Conservation (phyloP, 2,113 vertebrate species). For the Callospermophilus lateralis region DNA sequence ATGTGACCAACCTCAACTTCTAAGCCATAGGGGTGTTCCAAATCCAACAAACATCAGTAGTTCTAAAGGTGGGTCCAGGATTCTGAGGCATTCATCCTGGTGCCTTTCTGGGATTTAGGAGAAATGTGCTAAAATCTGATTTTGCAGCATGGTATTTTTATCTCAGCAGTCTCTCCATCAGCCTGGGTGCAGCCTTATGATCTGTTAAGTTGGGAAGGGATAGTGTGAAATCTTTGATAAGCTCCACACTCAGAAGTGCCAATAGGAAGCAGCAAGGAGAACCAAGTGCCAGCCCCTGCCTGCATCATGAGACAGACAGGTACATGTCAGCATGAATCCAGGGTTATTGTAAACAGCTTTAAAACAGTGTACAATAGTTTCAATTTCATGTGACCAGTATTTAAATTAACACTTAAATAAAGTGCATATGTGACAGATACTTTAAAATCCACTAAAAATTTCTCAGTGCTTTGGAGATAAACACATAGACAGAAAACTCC, state of each 20-base stretch:
- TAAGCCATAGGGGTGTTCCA: not conserved
- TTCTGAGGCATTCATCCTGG: not conserved
- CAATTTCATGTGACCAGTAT: not conserved
- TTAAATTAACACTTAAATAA: not conserved
- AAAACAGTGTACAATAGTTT: not conserved
- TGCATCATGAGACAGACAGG: rapidly evolving
- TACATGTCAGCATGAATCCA: rapidly evolving
- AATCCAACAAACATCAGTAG: not conserved
- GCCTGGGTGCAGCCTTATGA: not conserved
- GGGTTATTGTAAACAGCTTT: not conserved
- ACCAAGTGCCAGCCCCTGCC: rapidly evolving
- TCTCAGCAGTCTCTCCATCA: not conserved
- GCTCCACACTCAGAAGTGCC: rapidly evolving
- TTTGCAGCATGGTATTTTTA: not conserved
- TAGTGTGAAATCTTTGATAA: not conserved
- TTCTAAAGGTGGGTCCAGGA: not conserved
- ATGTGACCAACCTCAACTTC: not conserved
- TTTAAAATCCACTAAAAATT: not conserved
- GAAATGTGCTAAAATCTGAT: not conserved
- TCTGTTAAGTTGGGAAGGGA: not conserved
- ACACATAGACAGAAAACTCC: not conserved
- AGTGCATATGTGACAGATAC: slow-evolving; percentile 29
- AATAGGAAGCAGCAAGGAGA: rapidly evolving
- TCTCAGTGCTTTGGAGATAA: not conserved
- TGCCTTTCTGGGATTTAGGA: not conserved